Evolutionary conservation across 2,888 invertebrate genomes (phyloP), one percentile per base, ranked within the genome.

Genomic region (Leptinotarsa rubiginosa): DNA sequence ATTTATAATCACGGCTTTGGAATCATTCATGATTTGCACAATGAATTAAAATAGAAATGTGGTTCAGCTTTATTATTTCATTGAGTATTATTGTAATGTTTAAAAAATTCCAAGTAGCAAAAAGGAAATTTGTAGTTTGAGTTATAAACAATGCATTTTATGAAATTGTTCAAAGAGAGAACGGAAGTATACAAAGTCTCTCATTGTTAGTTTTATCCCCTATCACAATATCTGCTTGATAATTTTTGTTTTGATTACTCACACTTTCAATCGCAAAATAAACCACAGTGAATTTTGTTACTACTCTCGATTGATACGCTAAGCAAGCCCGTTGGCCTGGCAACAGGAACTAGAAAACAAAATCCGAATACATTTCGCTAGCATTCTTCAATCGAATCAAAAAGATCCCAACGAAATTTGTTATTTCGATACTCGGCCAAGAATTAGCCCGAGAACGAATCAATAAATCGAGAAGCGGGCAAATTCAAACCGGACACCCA

Each of bases 381-480:
- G 31, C n/a, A n/a, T 62, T 62, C 41, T 41, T 25, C 41, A 62
- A 18, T 31, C 3, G 25, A 31, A 20, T 59, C 22, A 20, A 59
- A 59, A 25, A 13, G 59, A 15, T 65, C 66, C 18, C 65, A 67
- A 15, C 56, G 65, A 66, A 66, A 70, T 69, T 72, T 76, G 69
- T 76, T 76, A 76, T 70, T 76, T 74, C 76, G 62, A 76, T 76
- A 76, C 72, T 67, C 47, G 67, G 4, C 18, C 52, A 74, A 56
- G 54, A 68, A 22, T 68, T 13, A 69, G 70, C 62, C 65, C 69
- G 72, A 74, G 69, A 77, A 92, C 92, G 73, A 77, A 78, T 80
- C 80, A 76, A 79, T 79, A 77, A 76, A 69, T 64, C 59, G 22
- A 47, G 62, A 31, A 77, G 82, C 81, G 82, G 77, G 78, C 64